Conservation (phyloP, 2,888 invertebrate genomes). For the Enoplolaimus lenunculus region DNA sequence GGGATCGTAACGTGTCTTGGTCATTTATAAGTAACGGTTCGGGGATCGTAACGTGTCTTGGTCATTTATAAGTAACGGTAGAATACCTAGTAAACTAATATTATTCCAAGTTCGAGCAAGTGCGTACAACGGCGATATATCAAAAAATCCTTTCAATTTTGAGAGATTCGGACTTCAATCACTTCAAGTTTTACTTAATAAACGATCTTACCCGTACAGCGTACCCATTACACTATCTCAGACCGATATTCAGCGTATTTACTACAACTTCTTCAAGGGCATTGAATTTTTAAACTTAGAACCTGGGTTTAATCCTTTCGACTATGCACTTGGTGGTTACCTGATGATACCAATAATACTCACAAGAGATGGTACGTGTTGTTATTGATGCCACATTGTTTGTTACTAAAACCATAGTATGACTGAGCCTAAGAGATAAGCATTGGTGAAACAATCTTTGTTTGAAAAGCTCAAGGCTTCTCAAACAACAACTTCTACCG, state of each 20-base stretch:
- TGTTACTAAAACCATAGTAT: neutral
- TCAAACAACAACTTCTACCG: no score
- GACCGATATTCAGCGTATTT: neutral
- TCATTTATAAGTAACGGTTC: no score
- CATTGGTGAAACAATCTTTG: neutral
- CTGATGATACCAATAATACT: neutral
- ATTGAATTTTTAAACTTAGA: neutral
- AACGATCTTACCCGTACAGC: neutral
- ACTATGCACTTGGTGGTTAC: neutral
- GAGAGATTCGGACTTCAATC: neutral
- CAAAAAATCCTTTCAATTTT: slow-evolving; percentile 1
- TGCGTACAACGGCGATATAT: neutral
- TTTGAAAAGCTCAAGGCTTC: neutral
- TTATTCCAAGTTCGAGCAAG: neutral
- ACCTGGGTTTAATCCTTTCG: neutral
- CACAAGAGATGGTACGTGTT: neutral
- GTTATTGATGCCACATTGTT: neutral
- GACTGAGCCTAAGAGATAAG: neutral
- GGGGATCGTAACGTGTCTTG: no score
- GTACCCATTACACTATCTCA: neutral
- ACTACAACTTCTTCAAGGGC: neutral
- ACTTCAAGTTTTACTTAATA: neutral
- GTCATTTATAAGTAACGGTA: neutral
- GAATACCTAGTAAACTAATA: neutral
- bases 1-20: neutral